These are phyloP conservation scores for Drosophila infuscata DNA, from an alignment of 2,888 invertebrate species.

Conservation along the genomic window DNA sequence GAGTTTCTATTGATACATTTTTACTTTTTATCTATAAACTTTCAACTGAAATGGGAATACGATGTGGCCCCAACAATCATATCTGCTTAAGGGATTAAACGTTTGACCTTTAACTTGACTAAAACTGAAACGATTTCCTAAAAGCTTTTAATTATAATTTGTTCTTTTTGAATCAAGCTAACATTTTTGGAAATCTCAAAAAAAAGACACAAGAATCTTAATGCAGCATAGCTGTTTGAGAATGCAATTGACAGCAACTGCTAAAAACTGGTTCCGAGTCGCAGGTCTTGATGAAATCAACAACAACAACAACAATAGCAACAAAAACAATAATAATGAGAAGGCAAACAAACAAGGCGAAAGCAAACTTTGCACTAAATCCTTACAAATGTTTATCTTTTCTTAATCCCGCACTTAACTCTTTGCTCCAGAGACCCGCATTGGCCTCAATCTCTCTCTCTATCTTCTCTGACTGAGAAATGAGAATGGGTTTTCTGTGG, in stretches of 20 bases:
- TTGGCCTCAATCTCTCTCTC: slow-evolving; percentile 47
- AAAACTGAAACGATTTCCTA: background rate
- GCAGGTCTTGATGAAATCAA: slow-evolving; percentile 30
- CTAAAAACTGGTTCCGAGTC: slow-evolving; percentile 26
- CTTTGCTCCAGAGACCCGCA: slow-evolving; percentile 67
- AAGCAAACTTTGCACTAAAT: slow-evolving; percentile 82
- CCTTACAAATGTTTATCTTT: slow-evolving; percentile 85
- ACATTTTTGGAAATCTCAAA: background rate
- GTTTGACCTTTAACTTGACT: background rate
- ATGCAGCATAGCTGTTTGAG: slow-evolving; percentile 14
- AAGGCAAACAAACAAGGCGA: slow-evolving; percentile 71
- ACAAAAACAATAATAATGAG: slow-evolving; percentile 66
- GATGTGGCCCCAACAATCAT: background rate
- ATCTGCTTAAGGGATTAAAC: background rate
- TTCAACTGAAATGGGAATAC: background rate
- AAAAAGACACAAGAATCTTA: background rate
- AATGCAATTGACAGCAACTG: slow-evolving; percentile 41
- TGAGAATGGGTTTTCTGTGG: slow-evolving; percentile 5
- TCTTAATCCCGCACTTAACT: slow-evolving; percentile 83
- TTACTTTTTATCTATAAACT: fast-evolving
- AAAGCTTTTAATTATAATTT: background rate
- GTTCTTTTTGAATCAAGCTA: background rate
- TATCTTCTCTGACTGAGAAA: slow-evolving; percentile 15
- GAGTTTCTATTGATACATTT: background rate
- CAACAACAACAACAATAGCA: slow-evolving; percentile 31